Conservation (phyloP, 2,797 vertebrate species). For the Channallabes apus region DNA sequence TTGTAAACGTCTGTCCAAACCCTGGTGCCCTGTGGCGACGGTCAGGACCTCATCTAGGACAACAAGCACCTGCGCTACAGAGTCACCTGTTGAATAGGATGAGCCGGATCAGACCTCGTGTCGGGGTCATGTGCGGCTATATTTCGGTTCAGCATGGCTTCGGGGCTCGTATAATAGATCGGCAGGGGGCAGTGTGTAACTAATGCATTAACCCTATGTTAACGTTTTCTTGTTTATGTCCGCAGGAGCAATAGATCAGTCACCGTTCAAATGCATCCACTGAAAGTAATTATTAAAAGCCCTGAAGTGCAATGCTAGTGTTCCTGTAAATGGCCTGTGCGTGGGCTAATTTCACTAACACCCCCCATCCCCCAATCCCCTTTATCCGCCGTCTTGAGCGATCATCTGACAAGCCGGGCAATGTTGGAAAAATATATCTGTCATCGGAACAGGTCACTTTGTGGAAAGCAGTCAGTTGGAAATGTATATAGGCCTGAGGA, state of each 20-base stretch:
- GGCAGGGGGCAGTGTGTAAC: conserved; percentile 54
- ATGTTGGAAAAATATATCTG: conserved; percentile 57
- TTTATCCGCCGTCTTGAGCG: conserved; percentile 11
- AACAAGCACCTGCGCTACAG: conserved; percentile 37
- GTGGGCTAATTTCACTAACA: conserved; percentile 44
- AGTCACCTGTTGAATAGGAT: conserved; percentile 46
- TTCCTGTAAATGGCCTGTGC: conserved; percentile 51
- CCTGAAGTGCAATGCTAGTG: conserved; percentile 41
- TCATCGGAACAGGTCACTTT: conserved; percentile 58
- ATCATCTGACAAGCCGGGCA: conserved; percentile 51
- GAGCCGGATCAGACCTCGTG: background rate
- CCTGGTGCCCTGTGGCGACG: conserved; percentile 23
- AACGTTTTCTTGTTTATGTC: conserved; percentile 35
- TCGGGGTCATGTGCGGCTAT: background rate
- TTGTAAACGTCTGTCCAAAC: conserved; percentile 50
- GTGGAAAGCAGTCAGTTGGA: conserved; percentile 54
- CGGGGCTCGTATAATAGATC: conserved; percentile 25
- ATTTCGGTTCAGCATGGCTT: background rate
- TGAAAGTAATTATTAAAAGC: conserved; percentile 49
- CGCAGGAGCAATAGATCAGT: conserved; percentile 38
- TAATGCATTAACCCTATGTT: conserved; percentile 23
- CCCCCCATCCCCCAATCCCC: background rate
- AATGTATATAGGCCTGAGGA: conserved; percentile 58
- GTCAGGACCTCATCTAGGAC: conserved; percentile 30
- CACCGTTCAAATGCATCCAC: conserved; percentile 44